These are phyloP conservation scores for Collichthys lucidus DNA, from an alignment of 2,113 vertebrate species.

Conservation along the genomic window DNA sequence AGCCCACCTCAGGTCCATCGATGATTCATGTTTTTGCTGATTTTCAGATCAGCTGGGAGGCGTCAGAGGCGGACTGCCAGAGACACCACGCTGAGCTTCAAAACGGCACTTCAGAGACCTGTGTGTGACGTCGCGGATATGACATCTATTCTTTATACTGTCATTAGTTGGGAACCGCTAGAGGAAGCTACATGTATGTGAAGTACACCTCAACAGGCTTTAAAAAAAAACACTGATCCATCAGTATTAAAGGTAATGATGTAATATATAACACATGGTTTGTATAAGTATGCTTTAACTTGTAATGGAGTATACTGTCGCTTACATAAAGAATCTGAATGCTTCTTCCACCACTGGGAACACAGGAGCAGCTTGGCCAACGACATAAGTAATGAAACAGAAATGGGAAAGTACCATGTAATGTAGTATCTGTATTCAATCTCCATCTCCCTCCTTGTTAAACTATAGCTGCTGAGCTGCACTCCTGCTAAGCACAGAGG, in stretches of 20 bases:
- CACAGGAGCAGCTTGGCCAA: conserved; percentile 50
- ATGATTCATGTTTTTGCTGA: too few relatives aligned
- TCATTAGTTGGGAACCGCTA: background rate
- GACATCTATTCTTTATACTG: too few relatives aligned
- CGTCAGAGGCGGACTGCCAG: too few relatives aligned
- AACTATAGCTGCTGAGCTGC: conserved; percentile 61
- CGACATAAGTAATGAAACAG: conserved; percentile 68
- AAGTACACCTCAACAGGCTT: background rate
- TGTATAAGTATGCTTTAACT: background rate
- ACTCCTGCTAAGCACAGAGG: conserved; percentile 58
- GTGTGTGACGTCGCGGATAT: too few relatives aligned
- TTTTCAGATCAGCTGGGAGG: too few relatives aligned
- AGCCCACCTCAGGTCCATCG: too few relatives aligned
- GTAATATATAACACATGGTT: background rate
- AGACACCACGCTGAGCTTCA: too few relatives aligned
- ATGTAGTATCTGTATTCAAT: conserved; percentile 75
- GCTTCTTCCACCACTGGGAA: conserved; percentile 19
- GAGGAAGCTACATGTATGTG: background rate
- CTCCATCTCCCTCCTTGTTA: conserved; percentile 66
- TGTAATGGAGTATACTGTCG: background rate
- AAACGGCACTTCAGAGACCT: too few relatives aligned
- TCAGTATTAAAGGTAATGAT: background rate
- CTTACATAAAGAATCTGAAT: background rate
- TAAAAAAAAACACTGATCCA: background rate
- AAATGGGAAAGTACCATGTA: conserved; percentile 69